Conservation (phyloP, 2,113 vertebrate species). For the Otocyon megalotis region DNA sequence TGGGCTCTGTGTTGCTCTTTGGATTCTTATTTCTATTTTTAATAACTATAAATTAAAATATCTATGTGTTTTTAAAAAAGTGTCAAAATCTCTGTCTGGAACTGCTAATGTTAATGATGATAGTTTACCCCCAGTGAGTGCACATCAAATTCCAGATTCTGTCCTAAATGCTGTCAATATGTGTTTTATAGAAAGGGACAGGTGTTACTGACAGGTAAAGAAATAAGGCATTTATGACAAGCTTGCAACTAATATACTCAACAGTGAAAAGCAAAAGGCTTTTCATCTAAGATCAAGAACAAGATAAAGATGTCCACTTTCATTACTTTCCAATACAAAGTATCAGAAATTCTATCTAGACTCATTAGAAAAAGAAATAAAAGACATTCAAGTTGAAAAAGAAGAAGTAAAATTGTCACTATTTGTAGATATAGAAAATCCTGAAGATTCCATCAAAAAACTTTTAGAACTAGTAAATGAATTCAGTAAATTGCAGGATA, state of each 20-base stretch:
- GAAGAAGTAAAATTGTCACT: background rate
- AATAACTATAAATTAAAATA: background rate
- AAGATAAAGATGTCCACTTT: background rate
- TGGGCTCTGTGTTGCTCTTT: background rate
- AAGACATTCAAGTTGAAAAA: background rate
- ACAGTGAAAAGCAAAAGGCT: background rate
- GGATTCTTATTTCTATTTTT: background rate
- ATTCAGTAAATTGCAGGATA: background rate
- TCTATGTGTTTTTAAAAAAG: background rate
- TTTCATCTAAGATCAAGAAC: background rate
- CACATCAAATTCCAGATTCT: background rate
- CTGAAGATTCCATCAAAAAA: background rate
- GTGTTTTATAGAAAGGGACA: background rate
- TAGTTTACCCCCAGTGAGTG: background rate
- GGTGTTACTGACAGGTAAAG: background rate
- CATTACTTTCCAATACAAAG: background rate
- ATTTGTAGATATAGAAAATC: background rate
- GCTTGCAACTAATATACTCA: background rate
- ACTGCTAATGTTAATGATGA: background rate
- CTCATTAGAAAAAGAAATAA: background rate
- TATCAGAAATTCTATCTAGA: background rate
- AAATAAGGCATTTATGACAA: background rate
- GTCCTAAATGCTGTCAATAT: background rate
- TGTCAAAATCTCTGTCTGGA: background rate
- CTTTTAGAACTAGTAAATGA: background rate